Base-by-base conservation (phyloP, 2,113 vertebrate genomes). In the Corydoras maculifer region DNA sequence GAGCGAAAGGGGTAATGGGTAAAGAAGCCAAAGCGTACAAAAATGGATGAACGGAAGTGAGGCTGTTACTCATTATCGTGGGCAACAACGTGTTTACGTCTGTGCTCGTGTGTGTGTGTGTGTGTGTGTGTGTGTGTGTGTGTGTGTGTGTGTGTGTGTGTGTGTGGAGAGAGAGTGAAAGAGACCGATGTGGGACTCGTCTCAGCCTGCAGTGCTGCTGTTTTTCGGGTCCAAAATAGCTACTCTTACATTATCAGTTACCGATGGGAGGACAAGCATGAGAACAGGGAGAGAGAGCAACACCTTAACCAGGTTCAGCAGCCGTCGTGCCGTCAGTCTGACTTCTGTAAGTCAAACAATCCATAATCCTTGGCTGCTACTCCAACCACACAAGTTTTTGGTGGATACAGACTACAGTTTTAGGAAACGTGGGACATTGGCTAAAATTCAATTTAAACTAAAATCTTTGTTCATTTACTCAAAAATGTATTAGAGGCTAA, bases 181-280 rank as follows among this genome's bases (percentile, higher is more conserved):
- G 51, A 53, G 13, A 53, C 5, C 3, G 51, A 3, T 57, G 30
- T 35, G 53, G 9, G 32, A 50, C 69, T 64, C 13, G 60, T 53
- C 65, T 62, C 64, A 48, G 69, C 70, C 77, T 74, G 71, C 62
- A 69, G 60, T 49, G 68, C 75, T 74, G 63, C 75, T 74, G 67
- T 67, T 70, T 72, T 68, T 54, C 62, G 15, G 63, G 68, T 77
- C 75, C 69, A 79, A 79, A 77, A 79, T 75, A 77, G 75, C 75
- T 72, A 43, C 15, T 61, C 72, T 68, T 62, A 68, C 62, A 61
- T 49, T 74, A 77, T 75, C 68, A 79, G 71, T 72, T 71, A 65
- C 61, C 67, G 51, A 67, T 53, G 70, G 59, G 55, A 67, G 49
- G 75, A 70, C 43, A 48, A 67, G 73, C 59, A 43, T 49, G 11